A percentile compares a stretch with the other conserved stretches of the same genome.
These are phyloP conservation scores for Pogonomyrmex californicus DNA, from an alignment of 1,140 invertebrate genomes.

Conservation along the genomic window DNA sequence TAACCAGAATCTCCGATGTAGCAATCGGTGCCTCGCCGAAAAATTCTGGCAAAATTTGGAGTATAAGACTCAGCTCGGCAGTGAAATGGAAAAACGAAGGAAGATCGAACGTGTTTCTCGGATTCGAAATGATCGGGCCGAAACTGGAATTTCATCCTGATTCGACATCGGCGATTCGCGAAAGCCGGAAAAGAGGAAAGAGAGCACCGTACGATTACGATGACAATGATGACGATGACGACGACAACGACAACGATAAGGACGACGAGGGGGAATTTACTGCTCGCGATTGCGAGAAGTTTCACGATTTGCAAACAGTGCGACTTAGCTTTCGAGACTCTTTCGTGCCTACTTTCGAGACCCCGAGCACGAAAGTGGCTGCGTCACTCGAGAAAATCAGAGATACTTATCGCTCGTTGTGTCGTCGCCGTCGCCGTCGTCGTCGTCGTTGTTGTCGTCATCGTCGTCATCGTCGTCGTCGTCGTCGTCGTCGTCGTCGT, in stretches of 20 bases:
- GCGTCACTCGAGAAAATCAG: constrained; percentile 67
- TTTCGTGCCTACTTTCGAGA: constrained; percentile 64
- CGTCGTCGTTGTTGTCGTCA: neutral
- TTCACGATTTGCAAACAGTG: constrained; percentile 61
- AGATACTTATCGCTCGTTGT: constrained; percentile 37
- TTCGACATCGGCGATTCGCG: neutral
- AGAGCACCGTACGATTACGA: neutral
- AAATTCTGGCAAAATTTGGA: neutral
- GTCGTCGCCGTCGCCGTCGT: neutral
- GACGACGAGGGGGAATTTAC: neutral
- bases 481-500: neutral
- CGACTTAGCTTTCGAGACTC: constrained; percentile 56
- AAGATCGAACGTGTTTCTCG: neutral
- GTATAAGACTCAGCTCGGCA: neutral
- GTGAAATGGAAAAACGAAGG: neutral
- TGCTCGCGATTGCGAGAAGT: constrained; percentile 46
- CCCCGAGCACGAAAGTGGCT: constrained; percentile 57
- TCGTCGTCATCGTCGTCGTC: neutral
- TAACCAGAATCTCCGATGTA: neutral
- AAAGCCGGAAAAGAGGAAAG: constrained; percentile 2
- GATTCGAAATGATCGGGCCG: neutral
- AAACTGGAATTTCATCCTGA: neutral
- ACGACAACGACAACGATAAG: neutral
- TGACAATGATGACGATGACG: neutral
- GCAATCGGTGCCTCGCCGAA: neutral